phyloP scores from a whole-genome alignment of 2,888 invertebrate genomes.

The Scaptomyza tumidula region DNA sequence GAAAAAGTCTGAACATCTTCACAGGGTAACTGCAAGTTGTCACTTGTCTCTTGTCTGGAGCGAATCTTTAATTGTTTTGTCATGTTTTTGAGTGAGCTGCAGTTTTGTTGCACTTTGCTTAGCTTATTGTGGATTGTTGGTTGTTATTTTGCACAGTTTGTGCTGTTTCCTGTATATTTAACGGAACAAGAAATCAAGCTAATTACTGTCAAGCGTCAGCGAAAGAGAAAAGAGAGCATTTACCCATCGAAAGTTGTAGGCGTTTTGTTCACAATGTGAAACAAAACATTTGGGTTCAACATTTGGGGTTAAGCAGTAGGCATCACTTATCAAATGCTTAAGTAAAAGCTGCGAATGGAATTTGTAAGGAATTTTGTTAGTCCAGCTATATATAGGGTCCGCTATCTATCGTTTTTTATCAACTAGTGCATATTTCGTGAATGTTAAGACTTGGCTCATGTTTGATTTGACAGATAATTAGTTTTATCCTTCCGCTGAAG shows the following conservation, averaged over 20 bases:
- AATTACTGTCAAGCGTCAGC: conserved; percentile 21
- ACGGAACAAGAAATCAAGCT: conserved; percentile 31
- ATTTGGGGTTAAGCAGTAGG: not conserved
- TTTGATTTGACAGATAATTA: no score
- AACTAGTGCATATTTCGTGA: no score
- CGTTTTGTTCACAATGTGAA: conserved; percentile 38
- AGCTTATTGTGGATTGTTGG: conserved; percentile 40
- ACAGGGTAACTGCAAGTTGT: conserved; percentile 33
- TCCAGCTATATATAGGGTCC: no score
- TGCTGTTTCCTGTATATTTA: conserved; percentile 65
- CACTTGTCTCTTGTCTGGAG: no score
- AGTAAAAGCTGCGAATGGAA: not conserved
- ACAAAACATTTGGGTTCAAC: conserved; percentile 10
- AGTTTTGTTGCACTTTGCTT: conserved; percentile 40
- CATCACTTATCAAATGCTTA: not conserved
- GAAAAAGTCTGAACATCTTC: no score
- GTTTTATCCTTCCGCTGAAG: no score
- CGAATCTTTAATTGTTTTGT: conserved; percentile 36
- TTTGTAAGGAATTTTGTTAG: not conserved
- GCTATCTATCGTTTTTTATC: no score
- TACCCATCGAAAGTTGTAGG: conserved; percentile 36
- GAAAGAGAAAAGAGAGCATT: not conserved
- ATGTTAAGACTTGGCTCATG: no score
- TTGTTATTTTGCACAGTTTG: conserved; percentile 49
- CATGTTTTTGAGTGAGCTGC: conserved; percentile 32